Base-by-base conservation (phyloP, 1,140 invertebrate species). In the Paramacrobiotus metropolitanus region DNA sequence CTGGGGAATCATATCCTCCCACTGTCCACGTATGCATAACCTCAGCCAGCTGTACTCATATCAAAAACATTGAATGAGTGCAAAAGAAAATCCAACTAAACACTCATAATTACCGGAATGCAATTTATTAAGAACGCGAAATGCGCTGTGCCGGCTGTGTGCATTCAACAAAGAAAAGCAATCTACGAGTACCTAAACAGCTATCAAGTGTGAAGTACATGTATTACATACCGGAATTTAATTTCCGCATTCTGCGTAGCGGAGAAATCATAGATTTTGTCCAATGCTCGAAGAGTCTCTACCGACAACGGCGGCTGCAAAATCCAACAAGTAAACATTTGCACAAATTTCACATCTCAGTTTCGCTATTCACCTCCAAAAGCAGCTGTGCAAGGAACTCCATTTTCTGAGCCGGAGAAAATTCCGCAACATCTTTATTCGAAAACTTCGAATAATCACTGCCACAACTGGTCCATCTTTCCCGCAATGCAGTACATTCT, bases 21-120 rank as follows among this genome's bases (percentile, higher is more conserved):
- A 85, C 48, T 78, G 76, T 3, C 80, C 80, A 69, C 81, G 82
- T 1, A 93, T 75, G 62, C 84, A 81, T 31, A 91, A 70, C 55
- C 85, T 77, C 30, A 91, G 71, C 81, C 88, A 89, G 61, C 80
- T 81, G 60, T 77, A 67, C n/a, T n/a, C n/a, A n/a, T n/a, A n/a
- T n/a, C n/a, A n/a, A n/a, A n/a, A n/a, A n/a, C n/a, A n/a, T n/a
- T n/a, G n/a, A n/a, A n/a, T n/a, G n/a, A n/a, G n/a, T n/a, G n/a
- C 68, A 63, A 44, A 65, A 61, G 60, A 48, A 63, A 1, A 65
- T 59, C 30, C 30, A 28, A 15, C 31, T 31, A n/a, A 29, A 64
- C 30, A 31, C 59, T 66, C 21, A 67, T 59, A 21, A 64, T 45
- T 2, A 40, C 63, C 29, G 60, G 48, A 61, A 28, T 60, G 18